phyloP scores from a whole-genome alignment of 1,140 invertebrate genomes.

The Drosophila sulfurigaster region DNA sequence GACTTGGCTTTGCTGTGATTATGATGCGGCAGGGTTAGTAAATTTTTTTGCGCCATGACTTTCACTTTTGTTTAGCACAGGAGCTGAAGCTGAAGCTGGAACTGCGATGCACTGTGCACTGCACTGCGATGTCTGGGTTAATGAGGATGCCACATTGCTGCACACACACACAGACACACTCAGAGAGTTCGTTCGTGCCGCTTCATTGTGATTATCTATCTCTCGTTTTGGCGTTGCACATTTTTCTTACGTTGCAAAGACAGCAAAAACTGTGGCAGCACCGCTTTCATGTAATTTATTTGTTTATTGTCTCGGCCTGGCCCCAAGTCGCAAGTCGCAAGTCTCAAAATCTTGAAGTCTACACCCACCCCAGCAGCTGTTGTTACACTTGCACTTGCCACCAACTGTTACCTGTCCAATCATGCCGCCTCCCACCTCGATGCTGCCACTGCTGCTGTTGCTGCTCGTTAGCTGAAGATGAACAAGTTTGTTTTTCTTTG shows the following conservation, averaged over 20 bases:
- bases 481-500: slow-evolving; percentile 71
- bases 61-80: slow-evolving; percentile 65
- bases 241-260: slow-evolving; percentile 34
- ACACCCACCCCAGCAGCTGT: slow-evolving; percentile 60
- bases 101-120: neutral
- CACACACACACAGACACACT: slow-evolving; percentile 42
- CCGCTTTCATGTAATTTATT: slow-evolving; percentile 81
- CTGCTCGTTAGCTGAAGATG: slow-evolving; percentile 75
- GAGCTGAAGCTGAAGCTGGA: neutral
- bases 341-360: slow-evolving; percentile 1
- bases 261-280: slow-evolving; percentile 67
- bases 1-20: slow-evolving; percentile 26
- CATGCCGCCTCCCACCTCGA: neutral
- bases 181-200: slow-evolving; percentile 74
- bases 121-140: slow-evolving; percentile 59
- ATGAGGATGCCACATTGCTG: slow-evolving; percentile 82
- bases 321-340: neutral
- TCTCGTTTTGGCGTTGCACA: slow-evolving; percentile 41
- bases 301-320: slow-evolving; percentile 74
- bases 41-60: slow-evolving; percentile 69
- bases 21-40: slow-evolving; percentile 44
- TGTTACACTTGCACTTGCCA: slow-evolving; percentile 81
- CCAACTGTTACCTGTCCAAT: slow-evolving; percentile 50
- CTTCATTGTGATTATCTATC: slow-evolving; percentile 79
- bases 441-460: neutral